These are phyloP conservation scores for Limosa lapponica DNA, from an alignment of 2,797 vertebrate genomes.

Conservation along the genomic window DNA sequence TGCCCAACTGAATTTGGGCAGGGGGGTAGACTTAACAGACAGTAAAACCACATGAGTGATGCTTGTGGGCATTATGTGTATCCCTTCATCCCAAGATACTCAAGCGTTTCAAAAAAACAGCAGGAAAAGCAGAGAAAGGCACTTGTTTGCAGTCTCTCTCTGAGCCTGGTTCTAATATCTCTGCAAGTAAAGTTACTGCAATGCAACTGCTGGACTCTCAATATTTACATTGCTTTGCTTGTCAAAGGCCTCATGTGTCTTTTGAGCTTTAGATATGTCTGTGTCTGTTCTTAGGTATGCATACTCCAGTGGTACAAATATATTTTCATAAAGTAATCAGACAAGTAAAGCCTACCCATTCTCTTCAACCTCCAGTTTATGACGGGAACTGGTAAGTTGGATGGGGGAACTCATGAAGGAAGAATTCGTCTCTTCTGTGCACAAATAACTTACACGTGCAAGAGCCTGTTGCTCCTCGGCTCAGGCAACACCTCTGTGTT, in stretches of 20 bases:
- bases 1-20: not conserved
- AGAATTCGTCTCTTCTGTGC: not conserved
- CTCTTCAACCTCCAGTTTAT: not conserved
- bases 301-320: not conserved
- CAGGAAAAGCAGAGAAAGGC: not conserved
- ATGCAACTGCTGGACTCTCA: not conserved
- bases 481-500: not conserved
- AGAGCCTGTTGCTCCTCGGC: constrained; percentile 14
- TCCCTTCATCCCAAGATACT: not conserved
- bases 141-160: not conserved
- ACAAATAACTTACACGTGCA: not conserved
- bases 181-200: constrained; percentile 43
- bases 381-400: not conserved
- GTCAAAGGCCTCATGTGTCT: not conserved
- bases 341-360: not conserved
- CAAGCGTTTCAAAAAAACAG: not conserved
- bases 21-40: not conserved
- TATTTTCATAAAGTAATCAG: not conserved
- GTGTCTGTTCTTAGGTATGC: not conserved
- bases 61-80: not conserved
- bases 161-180: not conserved
- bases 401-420: not conserved
- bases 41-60: not conserved
- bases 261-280: constrained; percentile 3
- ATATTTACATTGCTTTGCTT: not conserved